A percentile compares a stretch with the other conserved stretches of the same genome.
Conservation (phyloP, 2,797 vertebrate genomes). For the Cossypha polioptera region DNA sequence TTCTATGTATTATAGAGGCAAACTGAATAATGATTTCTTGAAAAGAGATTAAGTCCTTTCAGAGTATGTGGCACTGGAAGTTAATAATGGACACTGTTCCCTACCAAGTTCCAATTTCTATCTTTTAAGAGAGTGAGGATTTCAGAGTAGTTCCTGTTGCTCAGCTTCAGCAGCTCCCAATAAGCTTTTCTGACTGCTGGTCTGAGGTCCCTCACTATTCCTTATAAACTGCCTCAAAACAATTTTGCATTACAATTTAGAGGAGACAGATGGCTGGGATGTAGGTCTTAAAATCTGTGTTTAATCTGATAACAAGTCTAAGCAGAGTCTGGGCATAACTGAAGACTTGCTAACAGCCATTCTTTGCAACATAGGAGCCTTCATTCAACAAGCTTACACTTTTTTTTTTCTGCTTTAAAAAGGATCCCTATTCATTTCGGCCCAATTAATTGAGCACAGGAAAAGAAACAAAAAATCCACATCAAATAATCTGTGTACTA, state of each 20-base stretch:
- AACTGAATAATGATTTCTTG: not conserved
- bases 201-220: not conserved
- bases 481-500: not conserved
- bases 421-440: not conserved
- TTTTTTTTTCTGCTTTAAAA: not conserved
- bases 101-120: not conserved
- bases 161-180: not conserved
- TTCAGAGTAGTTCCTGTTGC: not conserved
- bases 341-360: not conserved
- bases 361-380: not conserved
- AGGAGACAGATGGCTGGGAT: not conserved
- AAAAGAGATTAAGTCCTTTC: not conserved
- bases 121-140: not conserved
- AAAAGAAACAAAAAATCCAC: not conserved
- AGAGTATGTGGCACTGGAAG: not conserved
- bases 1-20: not conserved
- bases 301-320: not conserved
- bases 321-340: not conserved
- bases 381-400: not conserved
- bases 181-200: not conserved
- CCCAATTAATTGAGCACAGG: not conserved
- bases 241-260: not conserved
- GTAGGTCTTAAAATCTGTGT: not conserved
- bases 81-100: rapidly evolving
- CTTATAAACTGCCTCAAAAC: not conserved